phyloP scores from a whole-genome alignment of 2,888 invertebrate species.

The Leptura quadrifasciata region DNA sequence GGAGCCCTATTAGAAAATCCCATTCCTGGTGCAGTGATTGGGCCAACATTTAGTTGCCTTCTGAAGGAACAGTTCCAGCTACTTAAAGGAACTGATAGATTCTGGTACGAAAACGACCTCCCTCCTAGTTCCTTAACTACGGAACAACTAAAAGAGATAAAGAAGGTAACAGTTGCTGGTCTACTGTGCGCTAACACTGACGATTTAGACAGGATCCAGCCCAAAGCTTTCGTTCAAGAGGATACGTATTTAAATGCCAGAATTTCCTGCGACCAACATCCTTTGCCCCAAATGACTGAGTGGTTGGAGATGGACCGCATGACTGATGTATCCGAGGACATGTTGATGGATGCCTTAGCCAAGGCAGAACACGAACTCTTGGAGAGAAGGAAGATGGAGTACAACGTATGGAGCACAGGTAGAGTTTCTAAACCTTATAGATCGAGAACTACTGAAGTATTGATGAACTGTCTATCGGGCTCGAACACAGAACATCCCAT shows the following conservation, averaged over 20 bases:
- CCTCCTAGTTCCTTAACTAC: slow-evolving; percentile 89
- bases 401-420: slow-evolving; percentile 87
- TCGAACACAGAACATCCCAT: too few relatives aligned
- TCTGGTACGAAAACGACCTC: slow-evolving; percentile 96
- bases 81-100: slow-evolving; percentile 90
- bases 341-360: slow-evolving; percentile 84
- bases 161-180: slow-evolving; percentile 87
- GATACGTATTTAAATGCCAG: slow-evolving; percentile 89
- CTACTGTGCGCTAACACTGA: slow-evolving; percentile 87
- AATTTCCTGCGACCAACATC: slow-evolving; percentile 85
- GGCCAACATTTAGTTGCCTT: slow-evolving; percentile 92
- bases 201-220: slow-evolving; percentile 84
- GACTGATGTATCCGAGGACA: slow-evolving; percentile 82
- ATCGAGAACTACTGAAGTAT: too few relatives aligned
- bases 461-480: too few relatives aligned
- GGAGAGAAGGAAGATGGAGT: slow-evolving; percentile 86
- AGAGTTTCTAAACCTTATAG: slow-evolving; percentile 59
- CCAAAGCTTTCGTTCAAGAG: slow-evolving; percentile 88
- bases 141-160: slow-evolving; percentile 87
- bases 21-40: slow-evolving; percentile 87
- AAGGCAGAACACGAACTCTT: slow-evolving; percentile 87
- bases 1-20: slow-evolving; percentile 90
- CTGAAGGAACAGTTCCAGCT: slow-evolving; percentile 88
- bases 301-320: slow-evolving; percentile 83
- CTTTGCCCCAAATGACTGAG: slow-evolving; percentile 80